Evolutionary conservation across 2,797 vertebrate species (phyloP).

Genomic region (Babyrousa celebensis): DNA sequence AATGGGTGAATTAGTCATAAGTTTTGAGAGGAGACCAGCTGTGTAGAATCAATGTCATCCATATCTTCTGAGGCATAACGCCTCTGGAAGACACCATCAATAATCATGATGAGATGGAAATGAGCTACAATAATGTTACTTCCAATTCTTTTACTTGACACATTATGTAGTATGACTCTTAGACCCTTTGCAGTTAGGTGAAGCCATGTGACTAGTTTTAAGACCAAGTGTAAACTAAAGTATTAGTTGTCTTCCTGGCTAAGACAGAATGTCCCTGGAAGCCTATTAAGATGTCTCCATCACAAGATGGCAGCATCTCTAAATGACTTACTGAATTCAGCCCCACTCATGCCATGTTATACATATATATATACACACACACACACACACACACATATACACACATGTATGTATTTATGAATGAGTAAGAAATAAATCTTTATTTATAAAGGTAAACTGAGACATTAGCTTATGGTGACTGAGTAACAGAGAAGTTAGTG

Average conservation of each 20-base stretch:
- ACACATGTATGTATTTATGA: not conserved
- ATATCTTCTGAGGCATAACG: not conserved
- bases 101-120: slow-evolving; percentile 17
- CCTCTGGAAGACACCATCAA: not conserved
- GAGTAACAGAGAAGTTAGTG: not conserved
- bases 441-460: not conserved
- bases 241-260: not conserved
- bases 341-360: not conserved
- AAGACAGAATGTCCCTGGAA: not conserved
- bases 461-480: not conserved
- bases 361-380: too few species aligned
- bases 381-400: too few species aligned
- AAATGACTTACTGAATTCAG: not conserved
- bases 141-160: not conserved
- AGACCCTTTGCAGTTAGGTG: not conserved
- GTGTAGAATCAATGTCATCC: not conserved
- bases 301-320: not conserved
- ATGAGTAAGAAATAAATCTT: not conserved
- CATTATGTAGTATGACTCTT: accelerated
- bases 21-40: not conserved
- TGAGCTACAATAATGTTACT: not conserved
- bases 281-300: not conserved
- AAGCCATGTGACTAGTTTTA: not conserved
- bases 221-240: not conserved
- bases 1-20: not conserved